These are phyloP conservation scores for Mastomys natalensis DNA, from an alignment of 2,113 vertebrate species.

Conservation along the genomic window DNA sequence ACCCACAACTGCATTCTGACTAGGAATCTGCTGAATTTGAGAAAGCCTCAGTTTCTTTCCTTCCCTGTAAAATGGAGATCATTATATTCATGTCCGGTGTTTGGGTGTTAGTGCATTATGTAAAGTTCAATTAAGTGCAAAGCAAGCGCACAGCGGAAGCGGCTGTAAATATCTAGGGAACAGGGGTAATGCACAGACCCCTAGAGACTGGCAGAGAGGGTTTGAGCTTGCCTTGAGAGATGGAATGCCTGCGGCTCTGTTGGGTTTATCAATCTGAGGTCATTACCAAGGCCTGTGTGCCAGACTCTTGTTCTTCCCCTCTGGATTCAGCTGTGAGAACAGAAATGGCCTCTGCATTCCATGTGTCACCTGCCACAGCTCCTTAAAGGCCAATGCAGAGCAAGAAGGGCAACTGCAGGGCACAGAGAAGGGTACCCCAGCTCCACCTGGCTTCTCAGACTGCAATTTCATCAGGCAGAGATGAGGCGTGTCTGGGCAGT, in stretches of 20 bases:
- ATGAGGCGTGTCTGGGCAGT: neutral
- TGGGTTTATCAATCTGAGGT: neutral
- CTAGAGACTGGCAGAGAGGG: neutral
- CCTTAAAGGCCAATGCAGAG: neutral
- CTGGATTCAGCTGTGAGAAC: neutral
- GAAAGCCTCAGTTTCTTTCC: constrained; percentile 49
- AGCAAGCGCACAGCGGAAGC: neutral
- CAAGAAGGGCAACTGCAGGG: neutral
- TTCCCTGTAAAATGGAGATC: constrained; percentile 53
- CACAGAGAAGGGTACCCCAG: neutral
- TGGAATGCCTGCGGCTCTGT: neutral
- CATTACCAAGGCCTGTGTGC: neutral
- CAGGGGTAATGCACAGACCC: neutral
- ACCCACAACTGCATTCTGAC: neutral
- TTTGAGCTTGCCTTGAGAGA: neutral
- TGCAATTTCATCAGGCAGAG: neutral
- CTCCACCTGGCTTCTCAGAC: neutral
- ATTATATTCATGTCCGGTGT: neutral
- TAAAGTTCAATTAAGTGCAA: neutral
- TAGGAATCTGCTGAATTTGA: neutral
- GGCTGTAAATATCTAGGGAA: neutral
- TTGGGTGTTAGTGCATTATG: neutral
- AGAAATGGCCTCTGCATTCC: neutral
- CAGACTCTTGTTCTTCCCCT: neutral
- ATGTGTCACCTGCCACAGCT: neutral